These are phyloP conservation scores for Caenorhabditis latens DNA, from an alignment of 1,140 invertebrate species.

Conservation along the genomic window DNA sequence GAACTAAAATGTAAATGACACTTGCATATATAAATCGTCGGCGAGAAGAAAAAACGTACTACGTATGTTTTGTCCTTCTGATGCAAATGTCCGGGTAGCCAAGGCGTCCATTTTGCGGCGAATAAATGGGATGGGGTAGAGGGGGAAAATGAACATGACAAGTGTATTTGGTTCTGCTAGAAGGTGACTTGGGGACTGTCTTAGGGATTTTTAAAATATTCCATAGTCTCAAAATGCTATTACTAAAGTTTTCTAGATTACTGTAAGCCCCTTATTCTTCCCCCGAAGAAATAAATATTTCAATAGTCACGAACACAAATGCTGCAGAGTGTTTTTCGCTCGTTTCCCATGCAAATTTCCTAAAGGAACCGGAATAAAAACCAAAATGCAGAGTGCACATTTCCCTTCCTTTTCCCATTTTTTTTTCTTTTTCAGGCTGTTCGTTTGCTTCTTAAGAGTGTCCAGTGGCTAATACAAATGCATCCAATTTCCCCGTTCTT, in stretches of 20 bases:
- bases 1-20: constrained; percentile 24
- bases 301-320: too few relatives aligned
- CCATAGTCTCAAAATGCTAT: too few relatives aligned
- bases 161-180: too few relatives aligned
- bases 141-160: too few relatives aligned
- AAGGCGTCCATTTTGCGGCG: not conserved
- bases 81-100: not conserved
- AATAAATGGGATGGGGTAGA: not conserved
- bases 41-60: not conserved
- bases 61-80: not conserved
- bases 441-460: not conserved
- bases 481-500: not conserved
- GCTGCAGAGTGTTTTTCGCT: not conserved
- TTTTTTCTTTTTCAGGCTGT: not conserved
- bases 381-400: constrained; percentile 1
- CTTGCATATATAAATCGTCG: not conserved
- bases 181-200: too few relatives aligned
- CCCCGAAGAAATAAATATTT: too few relatives aligned
- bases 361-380: not conserved
- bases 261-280: too few relatives aligned
- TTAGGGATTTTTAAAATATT: too few relatives aligned
- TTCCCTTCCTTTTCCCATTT: not conserved
- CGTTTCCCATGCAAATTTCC: not conserved
- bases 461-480: not conserved
- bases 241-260: too few relatives aligned